These are phyloP conservation scores for Dendroctonus valens DNA, from an alignment of 1,140 invertebrate genomes.

Conservation along the genomic window DNA sequence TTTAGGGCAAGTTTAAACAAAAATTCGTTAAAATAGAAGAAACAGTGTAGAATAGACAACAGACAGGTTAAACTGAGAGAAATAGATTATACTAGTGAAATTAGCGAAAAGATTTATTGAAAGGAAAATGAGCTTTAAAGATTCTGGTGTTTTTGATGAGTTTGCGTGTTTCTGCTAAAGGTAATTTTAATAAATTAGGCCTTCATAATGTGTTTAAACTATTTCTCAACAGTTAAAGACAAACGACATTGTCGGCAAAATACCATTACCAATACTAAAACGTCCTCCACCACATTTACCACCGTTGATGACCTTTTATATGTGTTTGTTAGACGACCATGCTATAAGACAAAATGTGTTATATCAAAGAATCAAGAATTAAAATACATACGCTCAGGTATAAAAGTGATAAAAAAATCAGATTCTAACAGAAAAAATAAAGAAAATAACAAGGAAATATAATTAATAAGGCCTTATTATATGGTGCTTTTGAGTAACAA, in stretches of 20 bases:
- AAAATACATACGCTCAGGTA: too few species aligned
- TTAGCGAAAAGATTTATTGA: conserved; percentile 1
- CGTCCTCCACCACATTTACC: conserved; percentile 16
- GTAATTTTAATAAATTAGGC: too few species aligned
- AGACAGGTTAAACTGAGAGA: background rate
- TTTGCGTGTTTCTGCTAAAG: too few species aligned
- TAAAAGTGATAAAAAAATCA: too few species aligned
- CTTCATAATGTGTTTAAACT: background rate
- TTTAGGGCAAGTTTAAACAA: background rate
- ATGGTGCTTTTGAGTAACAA: too few species aligned
- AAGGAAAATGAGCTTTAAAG: background rate
- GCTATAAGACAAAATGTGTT: background rate
- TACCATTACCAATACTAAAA: conserved; percentile 7
- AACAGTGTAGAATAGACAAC: background rate
- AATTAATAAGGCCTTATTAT: too few species aligned
- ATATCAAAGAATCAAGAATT: too few species aligned
- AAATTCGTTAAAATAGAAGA: background rate
- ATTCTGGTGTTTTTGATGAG: background rate
- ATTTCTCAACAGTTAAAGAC: conserved; percentile 10
- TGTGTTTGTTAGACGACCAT: background rate
- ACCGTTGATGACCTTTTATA: conserved; percentile 4
- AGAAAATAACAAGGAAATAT: too few species aligned
- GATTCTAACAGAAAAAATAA: too few species aligned
- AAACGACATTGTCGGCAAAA: background rate
- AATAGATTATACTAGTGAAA: conserved; percentile 1